phyloP scores from a whole-genome alignment of 2,797 vertebrate species.

The Lutjanus campechanus region DNA sequence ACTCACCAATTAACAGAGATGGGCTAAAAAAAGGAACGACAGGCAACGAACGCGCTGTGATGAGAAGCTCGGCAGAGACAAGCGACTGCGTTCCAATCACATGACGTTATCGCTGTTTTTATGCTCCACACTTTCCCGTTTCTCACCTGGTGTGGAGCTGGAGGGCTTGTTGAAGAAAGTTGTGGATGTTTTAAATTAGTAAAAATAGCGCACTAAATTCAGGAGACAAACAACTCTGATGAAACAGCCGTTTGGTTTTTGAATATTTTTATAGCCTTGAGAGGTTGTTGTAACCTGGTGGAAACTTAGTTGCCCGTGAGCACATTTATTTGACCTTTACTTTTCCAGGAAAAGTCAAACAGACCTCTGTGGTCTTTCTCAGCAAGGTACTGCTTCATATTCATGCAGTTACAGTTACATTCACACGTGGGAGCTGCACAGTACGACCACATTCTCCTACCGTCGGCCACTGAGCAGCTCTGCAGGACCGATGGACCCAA shows the following conservation, averaged over 20 bases:
- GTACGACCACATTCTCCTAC: constrained; percentile 26
- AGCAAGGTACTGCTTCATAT: constrained; percentile 47
- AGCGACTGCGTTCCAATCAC: constrained; percentile 44
- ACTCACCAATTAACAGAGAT: constrained; percentile 80
- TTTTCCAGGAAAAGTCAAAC: constrained; percentile 35
- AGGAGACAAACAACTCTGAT: constrained; percentile 13
- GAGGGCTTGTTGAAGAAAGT: constrained; percentile 28
- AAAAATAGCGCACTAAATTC: neutral
- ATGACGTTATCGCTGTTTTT: constrained; percentile 42
- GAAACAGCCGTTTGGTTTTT: constrained; percentile 20
- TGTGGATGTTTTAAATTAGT: neutral
- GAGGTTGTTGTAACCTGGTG: constrained; percentile 3
- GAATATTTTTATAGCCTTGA: constrained; percentile 8
- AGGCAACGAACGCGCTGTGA: constrained; percentile 28
- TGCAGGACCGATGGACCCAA: constrained; percentile 39
- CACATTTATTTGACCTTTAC: constrained; percentile 53
- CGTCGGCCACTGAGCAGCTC: constrained; percentile 45
- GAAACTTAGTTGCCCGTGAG: neutral
- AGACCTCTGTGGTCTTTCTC: constrained; percentile 28
- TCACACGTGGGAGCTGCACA: constrained; percentile 46
- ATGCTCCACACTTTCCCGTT: neutral
- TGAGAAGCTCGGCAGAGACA: constrained; percentile 33
- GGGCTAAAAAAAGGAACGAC: constrained; percentile 74
- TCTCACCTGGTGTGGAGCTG: constrained; percentile 39
- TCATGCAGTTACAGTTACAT: constrained; percentile 40